These are phyloP conservation scores for Ectobius pallidus DNA, from an alignment of 2,888 invertebrate genomes.

Conservation along the genomic window DNA sequence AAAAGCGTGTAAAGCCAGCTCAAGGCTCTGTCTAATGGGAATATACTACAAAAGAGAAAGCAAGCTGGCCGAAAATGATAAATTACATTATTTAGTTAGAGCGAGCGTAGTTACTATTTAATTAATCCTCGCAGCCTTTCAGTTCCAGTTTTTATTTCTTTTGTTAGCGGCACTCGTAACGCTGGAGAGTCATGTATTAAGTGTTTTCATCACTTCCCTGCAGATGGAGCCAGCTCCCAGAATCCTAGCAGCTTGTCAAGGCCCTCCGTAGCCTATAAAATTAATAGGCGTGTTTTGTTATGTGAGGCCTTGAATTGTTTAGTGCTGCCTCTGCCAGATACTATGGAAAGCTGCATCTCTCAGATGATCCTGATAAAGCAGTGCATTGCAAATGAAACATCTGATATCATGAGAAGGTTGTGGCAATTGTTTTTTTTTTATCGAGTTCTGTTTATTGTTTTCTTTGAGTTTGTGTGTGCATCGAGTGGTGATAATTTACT, in stretches of 20 bases:
- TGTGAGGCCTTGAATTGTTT: constrained; percentile 10
- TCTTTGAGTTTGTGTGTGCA: too few species aligned
- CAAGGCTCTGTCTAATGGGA: too few species aligned
- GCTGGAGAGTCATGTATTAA: too few species aligned
- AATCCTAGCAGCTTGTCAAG: background rate
- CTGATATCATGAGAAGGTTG: background rate
- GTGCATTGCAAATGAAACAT: background rate
- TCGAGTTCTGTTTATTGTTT: background rate
- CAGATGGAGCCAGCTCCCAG: constrained; percentile 9
- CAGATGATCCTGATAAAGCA: background rate
- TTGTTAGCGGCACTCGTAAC: too few species aligned
- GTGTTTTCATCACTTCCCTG: background rate
- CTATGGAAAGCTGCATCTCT: background rate
- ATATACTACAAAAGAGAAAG: too few species aligned
- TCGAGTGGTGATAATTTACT: constrained; percentile 34
- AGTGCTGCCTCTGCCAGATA: constrained; percentile 7
- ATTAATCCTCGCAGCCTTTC: too few species aligned
- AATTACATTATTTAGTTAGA: too few species aligned
- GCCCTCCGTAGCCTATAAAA: background rate
- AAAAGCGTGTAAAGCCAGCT: too few species aligned
- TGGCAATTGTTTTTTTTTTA: background rate
- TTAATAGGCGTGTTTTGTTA: background rate
- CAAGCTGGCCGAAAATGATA: too few species aligned
- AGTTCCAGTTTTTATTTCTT: too few species aligned
- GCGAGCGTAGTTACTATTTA: too few species aligned